These are phyloP conservation scores for Blastobasis lacticolella DNA, from an alignment of 2,888 invertebrate species.

Conservation along the genomic window DNA sequence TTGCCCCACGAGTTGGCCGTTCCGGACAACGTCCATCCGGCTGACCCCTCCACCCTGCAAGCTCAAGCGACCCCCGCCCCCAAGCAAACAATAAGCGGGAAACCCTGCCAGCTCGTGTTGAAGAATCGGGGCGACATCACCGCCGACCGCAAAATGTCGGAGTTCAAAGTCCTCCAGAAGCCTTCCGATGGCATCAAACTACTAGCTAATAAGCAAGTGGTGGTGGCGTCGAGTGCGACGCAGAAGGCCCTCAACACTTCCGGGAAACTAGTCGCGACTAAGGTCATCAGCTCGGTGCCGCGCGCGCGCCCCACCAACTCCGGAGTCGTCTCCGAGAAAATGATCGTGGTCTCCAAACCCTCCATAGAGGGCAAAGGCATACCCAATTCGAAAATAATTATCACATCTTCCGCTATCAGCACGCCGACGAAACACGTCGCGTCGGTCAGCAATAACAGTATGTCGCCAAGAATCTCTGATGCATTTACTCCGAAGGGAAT, in stretches of 20 bases:
- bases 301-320: constrained; percentile 35
- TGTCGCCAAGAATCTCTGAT: constrained; percentile 45
- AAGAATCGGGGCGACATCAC: constrained; percentile 48
- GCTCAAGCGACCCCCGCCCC: constrained; percentile 39
- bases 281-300: constrained; percentile 56
- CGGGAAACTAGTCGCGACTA: constrained; percentile 57
- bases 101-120: constrained; percentile 58
- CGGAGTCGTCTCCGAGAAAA: constrained; percentile 47
- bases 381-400: constrained; percentile 50
- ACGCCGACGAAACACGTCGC: constrained; percentile 36
- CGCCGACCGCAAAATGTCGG: constrained; percentile 52
- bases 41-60: constrained; percentile 42
- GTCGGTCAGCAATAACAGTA: constrained; percentile 38
- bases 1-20: constrained; percentile 49
- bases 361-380: constrained; percentile 40
- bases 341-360: constrained; percentile 65
- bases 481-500: constrained; percentile 60
- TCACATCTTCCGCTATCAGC: constrained; percentile 42
- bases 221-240: constrained; percentile 46
- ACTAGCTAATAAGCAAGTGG: constrained; percentile 56
- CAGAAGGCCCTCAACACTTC: constrained; percentile 50
- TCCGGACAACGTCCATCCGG: constrained; percentile 41
- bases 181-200: constrained; percentile 54
- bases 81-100: constrained; percentile 39
- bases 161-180: constrained; percentile 60